Percentiles rank a stretch among this genome's conserved stretches.
Conservation (phyloP, 2,113 vertebrate genomes). For the Epinephelus cyanopodus region DNA sequence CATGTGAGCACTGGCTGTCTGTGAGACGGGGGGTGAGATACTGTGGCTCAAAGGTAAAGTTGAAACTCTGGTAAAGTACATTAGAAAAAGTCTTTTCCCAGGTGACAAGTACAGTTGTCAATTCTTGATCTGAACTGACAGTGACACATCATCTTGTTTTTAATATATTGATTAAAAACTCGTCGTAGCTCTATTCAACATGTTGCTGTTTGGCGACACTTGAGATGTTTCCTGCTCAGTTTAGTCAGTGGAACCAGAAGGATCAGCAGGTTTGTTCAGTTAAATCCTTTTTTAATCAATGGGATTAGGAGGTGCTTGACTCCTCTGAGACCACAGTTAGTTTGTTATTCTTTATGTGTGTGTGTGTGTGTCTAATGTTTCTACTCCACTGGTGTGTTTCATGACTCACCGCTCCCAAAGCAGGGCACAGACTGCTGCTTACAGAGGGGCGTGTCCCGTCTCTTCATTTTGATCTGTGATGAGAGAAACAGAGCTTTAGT, state of each 20-base stretch:
- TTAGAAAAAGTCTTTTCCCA: not conserved
- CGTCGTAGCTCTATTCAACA: not conserved
- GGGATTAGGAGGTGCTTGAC: too few species aligned
- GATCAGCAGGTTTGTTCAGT: not conserved
- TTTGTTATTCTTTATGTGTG: not conserved
- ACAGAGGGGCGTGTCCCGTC: conserved; percentile 43
- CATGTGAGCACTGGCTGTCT: conserved; percentile 2
- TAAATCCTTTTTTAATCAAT: not conserved
- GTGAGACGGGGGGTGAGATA: not conserved
- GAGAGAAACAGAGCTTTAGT: conserved; percentile 13
- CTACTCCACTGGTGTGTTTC: not conserved
- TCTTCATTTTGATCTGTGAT: conserved; percentile 68
- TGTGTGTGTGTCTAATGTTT: too few species aligned
- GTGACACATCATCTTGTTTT: not conserved
- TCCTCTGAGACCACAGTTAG: not conserved
- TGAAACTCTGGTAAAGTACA: not conserved
- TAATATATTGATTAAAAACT: not conserved
- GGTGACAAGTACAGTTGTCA: not conserved
- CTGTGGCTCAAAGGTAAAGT: not conserved
- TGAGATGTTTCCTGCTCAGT: not conserved
- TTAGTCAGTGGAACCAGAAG: not conserved
- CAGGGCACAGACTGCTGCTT: conserved; percentile 79
- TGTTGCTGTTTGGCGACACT: not conserved
- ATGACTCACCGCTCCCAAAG: conserved; percentile 76
- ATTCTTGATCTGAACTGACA: too few species aligned